These are phyloP conservation scores for Pollenia amentaria DNA, from an alignment of 2,888 invertebrate species.

Conservation along the genomic window DNA sequence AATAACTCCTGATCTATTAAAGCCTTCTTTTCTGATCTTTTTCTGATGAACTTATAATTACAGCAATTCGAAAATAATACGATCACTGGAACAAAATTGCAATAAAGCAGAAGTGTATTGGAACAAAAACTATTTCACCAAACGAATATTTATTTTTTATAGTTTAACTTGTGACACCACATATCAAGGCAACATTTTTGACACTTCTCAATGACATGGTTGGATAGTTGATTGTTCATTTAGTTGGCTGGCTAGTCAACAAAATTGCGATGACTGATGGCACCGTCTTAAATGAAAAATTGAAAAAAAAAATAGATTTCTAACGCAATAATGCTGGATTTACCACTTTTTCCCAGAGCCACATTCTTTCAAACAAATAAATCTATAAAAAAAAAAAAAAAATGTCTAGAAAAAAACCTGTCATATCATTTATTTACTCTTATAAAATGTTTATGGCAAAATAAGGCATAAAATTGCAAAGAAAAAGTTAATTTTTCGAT, in stretches of 20 bases:
- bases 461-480: constrained; percentile 15
- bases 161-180: constrained; percentile 72
- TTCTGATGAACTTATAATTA: constrained; percentile 60
- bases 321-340: constrained; percentile 58
- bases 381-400: neutral
- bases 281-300: constrained; percentile 11
- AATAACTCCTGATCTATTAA: constrained; percentile 40
- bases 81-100: neutral
- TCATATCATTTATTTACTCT: constrained; percentile 47
- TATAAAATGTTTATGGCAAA: constrained; percentile 60
- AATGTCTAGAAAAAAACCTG: constrained; percentile 51
- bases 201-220: constrained; percentile 69
- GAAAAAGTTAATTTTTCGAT: constrained; percentile 35
- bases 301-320: neutral
- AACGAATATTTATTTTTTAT: constrained; percentile 61
- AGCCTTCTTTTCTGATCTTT: constrained; percentile 18
- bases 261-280: constrained; percentile 65
- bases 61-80: constrained; percentile 56
- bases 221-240: constrained; percentile 35
- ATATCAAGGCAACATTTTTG: constrained; percentile 73
- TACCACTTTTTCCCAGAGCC: constrained; percentile 59
- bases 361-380: constrained; percentile 46
- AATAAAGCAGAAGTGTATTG: constrained; percentile 9
- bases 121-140: constrained; percentile 51
- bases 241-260: constrained; percentile 9